Percentiles rank a stretch among this genome's conserved stretches.
phyloP scores from a whole-genome alignment of 2,113 vertebrate species.

The Rhombomys opimus region DNA sequence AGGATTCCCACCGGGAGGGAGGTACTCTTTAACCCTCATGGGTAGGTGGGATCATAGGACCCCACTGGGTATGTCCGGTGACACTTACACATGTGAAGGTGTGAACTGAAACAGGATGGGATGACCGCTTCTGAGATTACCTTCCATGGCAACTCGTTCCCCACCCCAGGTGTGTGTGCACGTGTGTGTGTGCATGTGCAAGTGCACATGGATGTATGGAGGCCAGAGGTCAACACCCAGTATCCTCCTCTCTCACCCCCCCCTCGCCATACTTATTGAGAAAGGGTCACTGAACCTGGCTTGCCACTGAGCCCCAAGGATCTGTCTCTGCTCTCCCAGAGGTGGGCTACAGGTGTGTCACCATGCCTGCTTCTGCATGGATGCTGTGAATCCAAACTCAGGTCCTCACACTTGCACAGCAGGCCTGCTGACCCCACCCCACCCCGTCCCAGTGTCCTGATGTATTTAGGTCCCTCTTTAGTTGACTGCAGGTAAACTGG shows the following conservation, averaged over 20 bases:
- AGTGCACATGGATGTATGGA: not conserved
- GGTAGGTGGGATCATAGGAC: not conserved
- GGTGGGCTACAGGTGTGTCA: not conserved
- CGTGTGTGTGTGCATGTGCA: not conserved
- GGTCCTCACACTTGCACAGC: too few species aligned
- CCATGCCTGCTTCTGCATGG: not conserved
- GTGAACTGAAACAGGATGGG: not conserved
- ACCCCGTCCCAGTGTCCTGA: too few species aligned
- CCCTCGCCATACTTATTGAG: not conserved
- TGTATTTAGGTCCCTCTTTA: not conserved
- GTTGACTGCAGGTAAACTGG: not conserved
- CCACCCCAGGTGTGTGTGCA: not conserved
- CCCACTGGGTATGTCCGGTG: not conserved
- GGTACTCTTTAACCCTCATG: fast-evolving
- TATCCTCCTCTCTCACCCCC: not conserved
- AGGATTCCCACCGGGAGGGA: not conserved
- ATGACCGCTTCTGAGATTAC: not conserved
- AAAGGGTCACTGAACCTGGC: not conserved
- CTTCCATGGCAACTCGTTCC: not conserved
- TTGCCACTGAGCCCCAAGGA: not conserved
- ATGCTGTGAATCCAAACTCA: not conserved
- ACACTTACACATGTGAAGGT: not conserved
- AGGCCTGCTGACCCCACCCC: not conserved
- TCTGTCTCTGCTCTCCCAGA: not conserved
- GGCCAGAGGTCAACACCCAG: too few species aligned